Percentiles rank a stretch among this genome's conserved stretches.
Evolutionary conservation across 37 sponge, comb jelly and placozoan genomes (phyloP).

Genomic region (Halisarca cf. caerulea): DNA sequence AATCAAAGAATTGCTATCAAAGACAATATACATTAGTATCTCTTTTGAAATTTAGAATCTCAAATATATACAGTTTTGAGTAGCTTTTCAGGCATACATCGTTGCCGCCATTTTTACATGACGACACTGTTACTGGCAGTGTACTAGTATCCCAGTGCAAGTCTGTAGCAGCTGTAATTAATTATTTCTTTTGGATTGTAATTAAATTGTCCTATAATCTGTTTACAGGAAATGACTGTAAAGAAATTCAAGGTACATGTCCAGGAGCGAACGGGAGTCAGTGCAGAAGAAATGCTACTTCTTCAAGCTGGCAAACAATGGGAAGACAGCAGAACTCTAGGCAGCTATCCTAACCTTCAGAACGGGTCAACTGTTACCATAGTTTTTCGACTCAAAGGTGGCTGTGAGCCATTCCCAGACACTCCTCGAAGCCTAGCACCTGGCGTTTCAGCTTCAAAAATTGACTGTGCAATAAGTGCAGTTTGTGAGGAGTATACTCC

Average conservation of each 20-base stretch:
- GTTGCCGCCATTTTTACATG: too few relatives aligned
- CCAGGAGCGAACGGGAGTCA: constrained; percentile 25
- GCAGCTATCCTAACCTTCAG: constrained; percentile 30
- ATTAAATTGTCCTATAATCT: too few relatives aligned
- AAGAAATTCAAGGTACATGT: constrained; percentile 16
- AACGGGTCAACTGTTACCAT: constrained; percentile 32
- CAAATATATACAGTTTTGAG: too few relatives aligned
- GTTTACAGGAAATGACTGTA: constrained; percentile 19
- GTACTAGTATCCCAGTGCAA: too few relatives aligned
- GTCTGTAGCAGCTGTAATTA: too few relatives aligned
- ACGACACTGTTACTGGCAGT: too few relatives aligned
- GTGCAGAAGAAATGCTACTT: constrained; percentile 23
- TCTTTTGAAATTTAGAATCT: too few relatives aligned
- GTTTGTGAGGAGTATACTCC: constrained; percentile 48
- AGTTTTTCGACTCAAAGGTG: constrained; percentile 48
- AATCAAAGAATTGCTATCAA: too few relatives aligned
- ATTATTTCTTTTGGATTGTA: too few relatives aligned
- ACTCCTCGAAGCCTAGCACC: not conserved
- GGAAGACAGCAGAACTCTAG: constrained; percentile 19
- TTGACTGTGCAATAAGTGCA: constrained; percentile 63
- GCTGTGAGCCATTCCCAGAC: not conserved
- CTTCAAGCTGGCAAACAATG: constrained; percentile 40
- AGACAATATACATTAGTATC: too few relatives aligned
- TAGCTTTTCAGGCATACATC: too few relatives aligned
- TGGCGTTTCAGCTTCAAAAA: constrained; percentile 52